A percentile compares a stretch with the other conserved stretches of the same genome.
Conservation (phyloP, 2,888 invertebrate genomes). For the Drosophila affinis region DNA sequence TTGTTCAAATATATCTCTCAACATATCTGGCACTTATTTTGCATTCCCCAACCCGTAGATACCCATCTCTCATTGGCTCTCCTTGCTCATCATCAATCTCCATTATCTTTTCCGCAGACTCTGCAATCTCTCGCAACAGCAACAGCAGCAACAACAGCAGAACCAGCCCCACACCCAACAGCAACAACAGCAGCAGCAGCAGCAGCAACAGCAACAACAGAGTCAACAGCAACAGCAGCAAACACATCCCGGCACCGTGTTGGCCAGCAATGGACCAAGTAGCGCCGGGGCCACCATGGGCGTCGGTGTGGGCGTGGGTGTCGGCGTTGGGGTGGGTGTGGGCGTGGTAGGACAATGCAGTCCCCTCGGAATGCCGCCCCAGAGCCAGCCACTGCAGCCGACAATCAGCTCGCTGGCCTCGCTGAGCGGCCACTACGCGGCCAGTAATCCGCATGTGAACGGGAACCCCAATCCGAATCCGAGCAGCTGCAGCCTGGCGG, state of each 20-base stretch:
- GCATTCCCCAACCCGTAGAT: neutral
- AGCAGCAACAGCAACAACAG: conserved; percentile 57
- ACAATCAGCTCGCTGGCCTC: conserved; percentile 75
- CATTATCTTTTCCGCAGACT: conserved; percentile 58
- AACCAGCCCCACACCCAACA: too few species aligned
- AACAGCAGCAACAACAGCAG: conserved; percentile 73
- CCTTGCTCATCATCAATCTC: neutral
- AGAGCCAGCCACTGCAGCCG: conserved; percentile 81
- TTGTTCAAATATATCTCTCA: too few species aligned
- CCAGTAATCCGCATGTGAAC: conserved; percentile 34
- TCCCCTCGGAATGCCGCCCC: conserved; percentile 80
- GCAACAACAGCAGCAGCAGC: conserved; percentile 67
- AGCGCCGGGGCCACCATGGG: conserved; percentile 84
- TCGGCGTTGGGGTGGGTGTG: conserved; percentile 82
- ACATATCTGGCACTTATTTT: neutral
- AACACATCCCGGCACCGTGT: conserved; percentile 82
- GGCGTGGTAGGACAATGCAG: conserved; percentile 79
- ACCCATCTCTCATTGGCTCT: conserved; percentile 1
- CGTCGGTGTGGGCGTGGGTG: conserved; percentile 83
- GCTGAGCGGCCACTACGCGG: conserved; percentile 66
- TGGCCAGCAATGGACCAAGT: conserved; percentile 74
- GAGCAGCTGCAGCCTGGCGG: conserved; percentile 68
- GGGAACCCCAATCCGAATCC: conserved; percentile 52
- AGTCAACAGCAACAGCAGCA: conserved; percentile 65
- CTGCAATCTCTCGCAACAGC: conserved; percentile 67